Conservation (phyloP, 92 coral and sea anemone genomes). For the Meandrina meandrites region DNA sequence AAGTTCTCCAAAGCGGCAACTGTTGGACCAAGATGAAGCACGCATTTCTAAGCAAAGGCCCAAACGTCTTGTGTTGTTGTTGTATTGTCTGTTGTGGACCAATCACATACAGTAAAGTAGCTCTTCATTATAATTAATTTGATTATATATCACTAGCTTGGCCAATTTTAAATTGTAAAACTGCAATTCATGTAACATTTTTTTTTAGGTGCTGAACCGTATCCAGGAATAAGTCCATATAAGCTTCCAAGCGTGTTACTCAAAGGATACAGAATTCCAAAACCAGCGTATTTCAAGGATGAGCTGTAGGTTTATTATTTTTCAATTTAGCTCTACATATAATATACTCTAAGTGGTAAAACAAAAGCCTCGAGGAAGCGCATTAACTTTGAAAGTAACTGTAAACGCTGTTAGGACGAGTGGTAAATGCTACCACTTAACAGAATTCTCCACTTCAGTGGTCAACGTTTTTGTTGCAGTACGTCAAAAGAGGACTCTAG, state of each 20-base stretch:
- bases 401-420: neutral
- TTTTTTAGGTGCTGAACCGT: constrained; percentile 33
- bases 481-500: neutral
- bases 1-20: no score
- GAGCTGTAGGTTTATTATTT: constrained; percentile 19
- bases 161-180: neutral
- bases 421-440: neutral
- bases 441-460: neutral
- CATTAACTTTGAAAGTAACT: no score
- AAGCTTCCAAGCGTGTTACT: constrained; percentile 16
- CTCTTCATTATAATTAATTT: no score
- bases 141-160: no score
- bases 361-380: no score
- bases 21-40: no score
- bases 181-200: neutral
- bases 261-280: constrained; percentile 42
- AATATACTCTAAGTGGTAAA: no score
- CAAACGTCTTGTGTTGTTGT: no score
- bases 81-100: neutral
- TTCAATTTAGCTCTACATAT: neutral
- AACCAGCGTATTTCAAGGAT: constrained; percentile 39
- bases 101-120: no score
- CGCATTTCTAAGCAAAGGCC: no score
- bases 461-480: neutral
- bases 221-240: constrained; percentile 31